Evolutionary conservation across 2,797 vertebrate species (phyloP).

Genomic region (Argentina silus): DNA sequence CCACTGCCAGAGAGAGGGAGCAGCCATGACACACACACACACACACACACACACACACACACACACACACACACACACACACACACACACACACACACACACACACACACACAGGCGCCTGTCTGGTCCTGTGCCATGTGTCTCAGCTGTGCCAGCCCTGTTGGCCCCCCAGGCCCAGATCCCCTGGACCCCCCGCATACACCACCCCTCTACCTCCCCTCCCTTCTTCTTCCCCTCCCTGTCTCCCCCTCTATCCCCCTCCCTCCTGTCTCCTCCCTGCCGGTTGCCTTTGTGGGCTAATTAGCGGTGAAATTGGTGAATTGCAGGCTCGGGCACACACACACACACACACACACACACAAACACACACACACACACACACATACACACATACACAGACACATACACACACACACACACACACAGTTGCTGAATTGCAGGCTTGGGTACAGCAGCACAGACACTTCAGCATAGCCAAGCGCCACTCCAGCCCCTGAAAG

Average conservation of each 20-base stretch:
- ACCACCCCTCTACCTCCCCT: conserved; percentile 36
- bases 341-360: conserved; percentile 19
- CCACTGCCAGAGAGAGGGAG: conserved; percentile 40
- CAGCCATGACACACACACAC: conserved; percentile 20
- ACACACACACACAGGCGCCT: conserved; percentile 49
- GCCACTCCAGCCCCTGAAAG: conserved; percentile 82
- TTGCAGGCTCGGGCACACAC: conserved; percentile 80
- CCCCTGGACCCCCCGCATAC: conserved; percentile 76
- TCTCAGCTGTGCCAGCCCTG: conserved; percentile 78
- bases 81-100: conserved; percentile 26
- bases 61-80: conserved; percentile 9
- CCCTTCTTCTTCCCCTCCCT: conserved; percentile 20
- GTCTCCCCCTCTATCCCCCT: conserved; percentile 38
- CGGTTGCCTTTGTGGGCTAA: conserved; percentile 83
- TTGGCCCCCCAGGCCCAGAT: conserved; percentile 65
- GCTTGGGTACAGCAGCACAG: conserved; percentile 78
- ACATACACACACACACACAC: conserved; percentile 22
- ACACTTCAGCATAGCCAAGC: conserved; percentile 82
- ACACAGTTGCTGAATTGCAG: conserved; percentile 72
- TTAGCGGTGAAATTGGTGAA: conserved; percentile 86
- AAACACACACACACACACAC: neutral
- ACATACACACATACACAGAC: conserved; percentile 12
- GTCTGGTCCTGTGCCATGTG: conserved; percentile 75
- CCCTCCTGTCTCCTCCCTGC: conserved; percentile 70
- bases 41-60: conserved; percentile 9